Percentiles rank a stretch among this genome's conserved stretches.
phyloP scores from a whole-genome alignment of 1,140 invertebrate genomes.

The Eufriesea mexicana region DNA sequence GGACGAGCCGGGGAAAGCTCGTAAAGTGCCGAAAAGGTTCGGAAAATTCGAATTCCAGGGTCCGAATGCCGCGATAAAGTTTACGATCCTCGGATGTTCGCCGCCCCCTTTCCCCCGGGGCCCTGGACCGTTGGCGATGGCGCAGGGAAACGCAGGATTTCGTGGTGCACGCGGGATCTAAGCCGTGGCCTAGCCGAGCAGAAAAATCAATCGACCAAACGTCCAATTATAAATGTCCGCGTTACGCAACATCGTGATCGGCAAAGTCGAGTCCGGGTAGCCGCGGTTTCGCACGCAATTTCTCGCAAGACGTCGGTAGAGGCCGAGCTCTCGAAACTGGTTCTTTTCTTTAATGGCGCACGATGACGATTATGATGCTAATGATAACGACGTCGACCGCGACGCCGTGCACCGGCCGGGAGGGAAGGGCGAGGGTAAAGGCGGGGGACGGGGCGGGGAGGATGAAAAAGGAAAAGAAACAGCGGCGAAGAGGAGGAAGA shows the following conservation, averaged over 20 bases:
- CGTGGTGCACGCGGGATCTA: too few relatives aligned
- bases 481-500: not conserved
- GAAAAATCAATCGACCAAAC: not conserved
- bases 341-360: constrained; percentile 52
- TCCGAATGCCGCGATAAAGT: too few relatives aligned
- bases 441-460: not conserved
- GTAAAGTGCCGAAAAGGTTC: too few relatives aligned
- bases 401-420: not conserved
- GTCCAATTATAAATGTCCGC: not conserved
- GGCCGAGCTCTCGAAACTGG: constrained; percentile 38
- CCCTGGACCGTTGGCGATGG: too few relatives aligned
- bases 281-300: constrained; percentile 34
- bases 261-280: not conserved
- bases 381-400: constrained; percentile 49
- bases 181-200: not conserved
- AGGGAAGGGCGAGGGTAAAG: not conserved
- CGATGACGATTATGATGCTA: constrained; percentile 53
- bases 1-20: too few relatives aligned
- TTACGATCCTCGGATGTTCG: too few relatives aligned
- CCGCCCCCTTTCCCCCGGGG: too few relatives aligned
- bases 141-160: too few relatives aligned
- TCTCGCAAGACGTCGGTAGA: constrained; percentile 21
- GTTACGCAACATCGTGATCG: constrained; percentile 33
- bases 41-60: too few relatives aligned
- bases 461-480: too few relatives aligned